A percentile compares a stretch with the other conserved stretches of the same genome.
phyloP scores from a whole-genome alignment of 2,888 invertebrate genomes.

The Lasioglossum figueresi region DNA sequence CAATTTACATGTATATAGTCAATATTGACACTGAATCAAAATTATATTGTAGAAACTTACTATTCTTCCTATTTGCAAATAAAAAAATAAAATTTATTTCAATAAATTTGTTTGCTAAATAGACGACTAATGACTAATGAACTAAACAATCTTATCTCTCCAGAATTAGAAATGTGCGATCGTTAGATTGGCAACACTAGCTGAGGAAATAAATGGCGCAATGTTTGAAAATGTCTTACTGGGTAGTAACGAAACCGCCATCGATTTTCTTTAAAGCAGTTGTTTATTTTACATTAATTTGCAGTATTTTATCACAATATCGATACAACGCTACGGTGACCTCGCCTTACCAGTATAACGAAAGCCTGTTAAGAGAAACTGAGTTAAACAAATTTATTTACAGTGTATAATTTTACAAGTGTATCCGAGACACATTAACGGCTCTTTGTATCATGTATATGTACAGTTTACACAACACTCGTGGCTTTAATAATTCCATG shows the following conservation, averaged over 20 bases:
- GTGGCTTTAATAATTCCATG: conserved; percentile 13
- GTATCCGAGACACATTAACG: conserved; percentile 26
- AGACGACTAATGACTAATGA: neutral
- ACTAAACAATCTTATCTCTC: neutral
- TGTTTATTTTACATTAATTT: conserved; percentile 51
- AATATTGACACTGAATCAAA: neutral
- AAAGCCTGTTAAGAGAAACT: conserved; percentile 31
- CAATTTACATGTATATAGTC: neutral
- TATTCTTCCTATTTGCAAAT: neutral
- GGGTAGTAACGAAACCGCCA: neutral
- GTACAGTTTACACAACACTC: conserved; percentile 39
- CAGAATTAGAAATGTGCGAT: neutral
- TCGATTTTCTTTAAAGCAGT: conserved; percentile 7
- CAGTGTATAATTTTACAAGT: conserved; percentile 53
- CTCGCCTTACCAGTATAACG: conserved; percentile 10
- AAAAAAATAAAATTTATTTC: neutral
- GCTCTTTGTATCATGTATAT: conserved; percentile 30
- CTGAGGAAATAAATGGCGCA: neutral
- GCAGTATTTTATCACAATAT: conserved; percentile 40
- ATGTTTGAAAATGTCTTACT: neutral
- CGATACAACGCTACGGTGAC: conserved; percentile 35
- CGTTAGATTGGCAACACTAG: conserved; percentile 9
- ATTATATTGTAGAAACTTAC: neutral
- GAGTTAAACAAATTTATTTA: conserved; percentile 61
- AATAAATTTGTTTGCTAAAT: neutral